Conservation (phyloP, 1,140 invertebrate species). For the Colletes gigas region DNA sequence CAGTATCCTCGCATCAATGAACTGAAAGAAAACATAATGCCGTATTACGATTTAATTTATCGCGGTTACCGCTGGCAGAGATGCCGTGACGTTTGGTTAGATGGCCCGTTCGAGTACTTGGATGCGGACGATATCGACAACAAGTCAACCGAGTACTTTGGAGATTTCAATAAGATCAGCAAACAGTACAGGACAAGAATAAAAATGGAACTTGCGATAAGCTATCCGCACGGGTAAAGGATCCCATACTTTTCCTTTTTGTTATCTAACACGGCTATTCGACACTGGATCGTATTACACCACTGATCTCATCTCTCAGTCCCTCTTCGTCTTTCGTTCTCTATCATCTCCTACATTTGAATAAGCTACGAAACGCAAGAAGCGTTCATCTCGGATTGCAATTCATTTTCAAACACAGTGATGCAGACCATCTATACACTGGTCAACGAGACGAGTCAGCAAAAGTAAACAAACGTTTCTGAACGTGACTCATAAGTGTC, state of each 20-base stretch:
- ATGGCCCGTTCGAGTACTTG: conserved; percentile 85
- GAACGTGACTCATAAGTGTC: too few relatives aligned
- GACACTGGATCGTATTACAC: too few relatives aligned
- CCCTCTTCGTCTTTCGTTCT: too few relatives aligned
- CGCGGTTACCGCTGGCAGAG: conserved; percentile 84
- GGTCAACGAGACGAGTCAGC: too few relatives aligned
- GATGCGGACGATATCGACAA: conserved; percentile 81
- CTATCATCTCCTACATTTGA: too few relatives aligned
- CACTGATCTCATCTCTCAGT: too few relatives aligned
- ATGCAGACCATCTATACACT: too few relatives aligned
- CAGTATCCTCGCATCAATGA: conserved; percentile 84
- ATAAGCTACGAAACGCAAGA: too few relatives aligned
- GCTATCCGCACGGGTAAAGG: conserved; percentile 82
- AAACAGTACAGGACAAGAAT: conserved; percentile 84
- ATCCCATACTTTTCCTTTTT: neutral
- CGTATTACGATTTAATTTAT: conserved; percentile 77
- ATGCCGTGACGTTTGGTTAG: conserved; percentile 85
- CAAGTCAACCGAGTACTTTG: conserved; percentile 78
- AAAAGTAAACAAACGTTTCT: too few relatives aligned
- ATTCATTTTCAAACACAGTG: too few relatives aligned
- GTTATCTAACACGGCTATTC: too few relatives aligned
- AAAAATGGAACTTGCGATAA: conserved; percentile 83
- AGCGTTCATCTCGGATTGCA: too few relatives aligned
- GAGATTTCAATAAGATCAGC: conserved; percentile 82
- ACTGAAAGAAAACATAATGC: conserved; percentile 77